Conservation (phyloP, 2,797 vertebrate species). For the Pangasius mekongensis region DNA sequence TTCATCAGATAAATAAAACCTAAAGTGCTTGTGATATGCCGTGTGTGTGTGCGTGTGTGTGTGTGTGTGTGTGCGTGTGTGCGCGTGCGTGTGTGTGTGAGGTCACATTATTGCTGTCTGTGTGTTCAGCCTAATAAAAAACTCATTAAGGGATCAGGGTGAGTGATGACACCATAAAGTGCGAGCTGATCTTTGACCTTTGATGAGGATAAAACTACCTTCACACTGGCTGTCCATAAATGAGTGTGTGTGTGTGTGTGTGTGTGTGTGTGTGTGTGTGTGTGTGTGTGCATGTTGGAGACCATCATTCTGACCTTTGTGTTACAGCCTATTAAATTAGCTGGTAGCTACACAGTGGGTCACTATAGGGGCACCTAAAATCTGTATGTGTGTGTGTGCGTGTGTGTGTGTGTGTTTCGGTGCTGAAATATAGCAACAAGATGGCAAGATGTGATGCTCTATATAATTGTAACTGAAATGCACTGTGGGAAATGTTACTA, state of each 20-base stretch:
- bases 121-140: conserved; percentile 31
- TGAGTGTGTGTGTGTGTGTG: conserved; percentile 9
- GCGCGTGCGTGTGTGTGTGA: neutral
- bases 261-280: conserved; percentile 17
- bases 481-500: neutral
- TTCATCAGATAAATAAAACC: neutral
- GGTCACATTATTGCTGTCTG: conserved; percentile 8
- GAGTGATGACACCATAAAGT: conserved; percentile 29
- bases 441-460: neutral
- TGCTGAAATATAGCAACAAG: neutral
- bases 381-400: neutral
- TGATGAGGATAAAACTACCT: conserved; percentile 17
- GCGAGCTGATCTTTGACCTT: conserved; percentile 21
- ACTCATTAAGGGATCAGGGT: conserved; percentile 21
- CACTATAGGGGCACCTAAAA: neutral
- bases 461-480: neutral
- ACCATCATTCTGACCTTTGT: neutral
- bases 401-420: neutral
- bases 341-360: neutral
- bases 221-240: conserved; percentile 10
- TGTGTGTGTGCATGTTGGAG: neutral
- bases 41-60: neutral
- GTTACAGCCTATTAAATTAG: conserved; percentile 15
- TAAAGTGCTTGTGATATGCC: neutral
- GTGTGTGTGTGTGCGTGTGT: conserved; percentile 1